These are phyloP conservation scores for Tringa solitaria DNA, from an alignment of 2,113 vertebrate species.

Conservation along the genomic window DNA sequence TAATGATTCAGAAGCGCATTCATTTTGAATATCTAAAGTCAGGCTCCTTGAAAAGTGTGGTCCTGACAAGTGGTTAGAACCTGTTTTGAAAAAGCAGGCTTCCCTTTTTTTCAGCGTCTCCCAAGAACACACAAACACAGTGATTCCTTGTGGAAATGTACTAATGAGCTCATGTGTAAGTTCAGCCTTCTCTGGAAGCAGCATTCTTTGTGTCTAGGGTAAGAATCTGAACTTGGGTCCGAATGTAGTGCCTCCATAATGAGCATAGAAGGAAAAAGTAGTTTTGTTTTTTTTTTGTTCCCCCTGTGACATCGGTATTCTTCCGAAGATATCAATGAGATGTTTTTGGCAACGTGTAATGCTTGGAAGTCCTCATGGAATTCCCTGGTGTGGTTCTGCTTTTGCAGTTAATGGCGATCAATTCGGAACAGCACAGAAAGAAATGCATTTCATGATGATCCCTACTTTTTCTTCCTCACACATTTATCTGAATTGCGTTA, in stretches of 20 bases:
- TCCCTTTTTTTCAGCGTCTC: rapidly evolving
- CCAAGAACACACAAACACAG: neutral
- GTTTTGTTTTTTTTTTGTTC: too few relatives aligned
- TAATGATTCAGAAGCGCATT: neutral
- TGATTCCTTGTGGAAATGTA: neutral
- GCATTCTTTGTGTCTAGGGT: neutral
- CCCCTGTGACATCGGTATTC: neutral
- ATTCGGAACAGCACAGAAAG: neutral
- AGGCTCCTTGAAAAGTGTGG: neutral
- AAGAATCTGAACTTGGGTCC: neutral
- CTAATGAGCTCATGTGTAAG: neutral
- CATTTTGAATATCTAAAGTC: neutral
- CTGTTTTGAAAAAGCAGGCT: neutral
- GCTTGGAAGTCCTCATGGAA: neutral
- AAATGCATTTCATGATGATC: neutral
- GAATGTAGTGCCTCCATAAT: neutral
- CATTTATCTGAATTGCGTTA: neutral
- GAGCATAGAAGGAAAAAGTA: neutral
- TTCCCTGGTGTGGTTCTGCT: neutral
- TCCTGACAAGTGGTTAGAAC: neutral
- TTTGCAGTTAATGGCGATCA: neutral
- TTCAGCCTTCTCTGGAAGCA: neutral
- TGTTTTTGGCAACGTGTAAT: neutral
- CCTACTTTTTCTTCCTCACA: neutral
- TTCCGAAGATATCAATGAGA: neutral